Base-by-base conservation (phyloP, 2,113 vertebrate genomes). In the Rhinoptilus africanus region DNA sequence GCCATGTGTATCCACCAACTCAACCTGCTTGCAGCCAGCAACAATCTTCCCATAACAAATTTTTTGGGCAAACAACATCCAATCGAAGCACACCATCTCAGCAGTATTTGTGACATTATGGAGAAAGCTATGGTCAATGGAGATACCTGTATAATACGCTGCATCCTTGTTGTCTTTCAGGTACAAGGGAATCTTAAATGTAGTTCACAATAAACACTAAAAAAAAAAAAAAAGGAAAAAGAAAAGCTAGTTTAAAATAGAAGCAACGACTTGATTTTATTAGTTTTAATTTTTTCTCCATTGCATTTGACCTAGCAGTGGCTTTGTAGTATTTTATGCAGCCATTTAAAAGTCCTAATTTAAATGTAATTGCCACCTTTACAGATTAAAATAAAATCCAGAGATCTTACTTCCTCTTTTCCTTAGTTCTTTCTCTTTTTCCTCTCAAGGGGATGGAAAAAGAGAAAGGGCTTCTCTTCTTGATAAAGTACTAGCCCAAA, bases 1-100 rank as follows among this genome's bases (percentile, higher is more conserved):
- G 99, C 99, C 66, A 99, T 99, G 99, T 99, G 99, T 96, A 99
- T 99, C 97, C 99, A 99, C 96, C 99, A 99, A 95, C 99, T 99
- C 83, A 99, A 99, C 97, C 98, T 99, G 82, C 98, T 99, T 78
- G 99, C 99, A 30, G 98, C 99, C 87, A 99, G 99, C 97, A 99
- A 98, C 96, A 99, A 97, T 83, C 97, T 99, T 68, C 99, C 99
- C 57, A 98, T 99, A 77, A 99, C 98, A 39, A 98, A 98, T 30
- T 98, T 99, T 37, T 54, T 99, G 97, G 99, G 99, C 82, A 99
- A 99, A 96, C 99, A 99, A 48, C 99, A 99, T 86, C 99, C 99
- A 3, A 99, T 99, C 5, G 99, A 99, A 97, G 98, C 99, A 8
- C 99, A 99, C 91, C 99, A 99, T 94, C 99, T 99, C 51, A 99